phyloP scores from a whole-genome alignment of 2,888 invertebrate genomes.

The Melanargia galathea region DNA sequence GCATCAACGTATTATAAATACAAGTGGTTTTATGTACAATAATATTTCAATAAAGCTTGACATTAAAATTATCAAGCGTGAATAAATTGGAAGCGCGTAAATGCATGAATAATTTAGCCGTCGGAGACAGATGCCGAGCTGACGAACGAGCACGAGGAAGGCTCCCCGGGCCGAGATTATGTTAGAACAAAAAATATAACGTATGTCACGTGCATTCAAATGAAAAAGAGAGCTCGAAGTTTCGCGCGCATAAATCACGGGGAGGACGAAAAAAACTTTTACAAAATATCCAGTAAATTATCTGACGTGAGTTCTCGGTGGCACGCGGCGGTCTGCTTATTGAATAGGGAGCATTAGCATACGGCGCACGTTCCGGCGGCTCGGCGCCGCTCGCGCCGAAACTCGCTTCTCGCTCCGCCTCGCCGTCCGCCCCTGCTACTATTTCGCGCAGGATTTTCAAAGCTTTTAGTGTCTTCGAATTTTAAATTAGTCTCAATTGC shows the following conservation, averaged over 20 bases:
- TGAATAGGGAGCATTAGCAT: slow-evolving; percentile 81
- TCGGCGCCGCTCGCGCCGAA: slow-evolving; percentile 44
- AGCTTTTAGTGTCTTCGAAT: slow-evolving; percentile 39
- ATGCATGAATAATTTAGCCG: slow-evolving; percentile 79
- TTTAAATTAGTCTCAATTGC: slow-evolving; percentile 37
- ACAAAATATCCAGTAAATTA: slow-evolving; percentile 83
- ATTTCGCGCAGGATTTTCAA: slow-evolving; percentile 36
- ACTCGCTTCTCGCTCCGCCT: slow-evolving; percentile 38
- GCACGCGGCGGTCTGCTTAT: slow-evolving; percentile 81
- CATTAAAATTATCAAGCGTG: slow-evolving; percentile 62
- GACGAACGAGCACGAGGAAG: slow-evolving; percentile 71
- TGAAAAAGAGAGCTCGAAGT: slow-evolving; percentile 81
- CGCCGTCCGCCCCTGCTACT: slow-evolving; percentile 30
- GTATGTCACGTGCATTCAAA: slow-evolving; percentile 82
- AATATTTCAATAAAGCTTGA: slow-evolving; percentile 5
- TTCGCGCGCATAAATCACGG: slow-evolving; percentile 81
- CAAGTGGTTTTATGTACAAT: too few species aligned
- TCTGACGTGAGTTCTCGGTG: slow-evolving; percentile 81
- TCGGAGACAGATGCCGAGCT: slow-evolving; percentile 73
- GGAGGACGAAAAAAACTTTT: slow-evolving; percentile 81
- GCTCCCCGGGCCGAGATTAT: slow-evolving; percentile 71
- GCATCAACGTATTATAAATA: not conserved
- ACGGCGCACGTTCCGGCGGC: slow-evolving; percentile 73
- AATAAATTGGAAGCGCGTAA: slow-evolving; percentile 74
- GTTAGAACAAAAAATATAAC: slow-evolving; percentile 79